Conservation (phyloP, 2,888 invertebrate genomes). For the Hoplodrina blanda region DNA sequence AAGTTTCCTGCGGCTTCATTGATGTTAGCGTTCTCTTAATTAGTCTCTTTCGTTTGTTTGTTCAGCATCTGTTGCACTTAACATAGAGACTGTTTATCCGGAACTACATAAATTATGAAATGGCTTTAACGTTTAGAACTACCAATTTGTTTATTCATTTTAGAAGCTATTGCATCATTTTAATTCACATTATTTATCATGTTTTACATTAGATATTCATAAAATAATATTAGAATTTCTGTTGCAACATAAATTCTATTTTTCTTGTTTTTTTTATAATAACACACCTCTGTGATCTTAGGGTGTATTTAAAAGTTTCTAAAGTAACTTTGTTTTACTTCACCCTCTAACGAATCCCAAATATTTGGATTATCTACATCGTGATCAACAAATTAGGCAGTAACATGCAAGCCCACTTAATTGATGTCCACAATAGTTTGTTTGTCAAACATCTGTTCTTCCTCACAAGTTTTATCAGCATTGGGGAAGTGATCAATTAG, state of each 20-base stretch:
- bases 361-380: conserved; percentile 14
- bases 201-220: no score
- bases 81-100: conserved; percentile 36
- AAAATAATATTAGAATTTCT: no score
- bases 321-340: no score
- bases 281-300: no score
- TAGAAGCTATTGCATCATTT: background rate
- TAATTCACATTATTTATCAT: no score
- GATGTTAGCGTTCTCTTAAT: conserved; percentile 71
- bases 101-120: conserved; percentile 20
- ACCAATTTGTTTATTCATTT: background rate
- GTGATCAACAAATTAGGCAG: conserved; percentile 24
- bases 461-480: conserved; percentile 64
- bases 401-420: conserved; percentile 66
- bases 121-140: background rate
- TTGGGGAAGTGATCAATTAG: conserved; percentile 57
- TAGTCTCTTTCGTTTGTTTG: conserved; percentile 71
- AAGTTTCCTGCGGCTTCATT: conserved; percentile 65
- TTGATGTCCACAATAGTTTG: conserved; percentile 68
- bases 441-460: conserved; percentile 72
- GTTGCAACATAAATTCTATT: no score
- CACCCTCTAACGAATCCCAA: background rate
- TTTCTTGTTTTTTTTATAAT: no score
- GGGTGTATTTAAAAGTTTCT: no score
- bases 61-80: conserved; percentile 73